Conservation (phyloP, 2,113 vertebrate species). For the Oncorhynchus mykiss region DNA sequence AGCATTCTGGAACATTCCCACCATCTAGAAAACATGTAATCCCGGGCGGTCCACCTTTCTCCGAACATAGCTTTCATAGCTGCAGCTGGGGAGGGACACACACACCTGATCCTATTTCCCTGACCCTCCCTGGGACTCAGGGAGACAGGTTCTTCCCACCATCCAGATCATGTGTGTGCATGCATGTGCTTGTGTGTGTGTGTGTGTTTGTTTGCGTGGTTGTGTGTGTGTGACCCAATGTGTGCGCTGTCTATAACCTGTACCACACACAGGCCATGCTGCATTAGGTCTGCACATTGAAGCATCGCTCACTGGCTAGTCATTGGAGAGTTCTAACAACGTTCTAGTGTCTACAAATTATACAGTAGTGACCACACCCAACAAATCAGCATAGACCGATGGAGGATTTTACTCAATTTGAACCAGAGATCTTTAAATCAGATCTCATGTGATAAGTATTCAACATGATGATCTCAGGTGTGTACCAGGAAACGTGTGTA, state of each 20-base stretch:
- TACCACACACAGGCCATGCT: too few relatives aligned
- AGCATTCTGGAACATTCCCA: slow-evolving; percentile 19
- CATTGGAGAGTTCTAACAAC: too few relatives aligned
- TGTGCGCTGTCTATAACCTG: not conserved
- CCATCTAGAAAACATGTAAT: not conserved
- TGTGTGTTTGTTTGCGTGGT: not conserved
- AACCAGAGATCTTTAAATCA: too few relatives aligned
- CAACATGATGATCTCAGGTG: too few relatives aligned
- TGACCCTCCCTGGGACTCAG: slow-evolving; percentile 32
- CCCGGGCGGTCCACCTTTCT: not conserved
- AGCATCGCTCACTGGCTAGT: too few relatives aligned
- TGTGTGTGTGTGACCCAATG: not conserved
- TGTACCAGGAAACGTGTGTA: too few relatives aligned
- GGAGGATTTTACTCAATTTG: too few relatives aligned
- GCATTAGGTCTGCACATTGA: too few relatives aligned
- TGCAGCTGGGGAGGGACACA: slow-evolving; percentile 27
- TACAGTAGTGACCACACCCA: too few relatives aligned
- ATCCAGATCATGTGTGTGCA: not conserved
- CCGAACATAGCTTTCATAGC: slow-evolving; percentile 12
- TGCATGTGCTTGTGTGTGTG: not conserved
- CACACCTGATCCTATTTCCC: slow-evolving; percentile 70
- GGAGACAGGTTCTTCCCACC: slow-evolving; percentile 58
- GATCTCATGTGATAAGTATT: too few relatives aligned
- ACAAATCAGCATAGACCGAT: too few relatives aligned
- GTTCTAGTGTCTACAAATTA: too few relatives aligned